These are phyloP conservation scores for Hiodon tergisus DNA, from an alignment of 2,113 vertebrate genomes.

Conservation along the genomic window DNA sequence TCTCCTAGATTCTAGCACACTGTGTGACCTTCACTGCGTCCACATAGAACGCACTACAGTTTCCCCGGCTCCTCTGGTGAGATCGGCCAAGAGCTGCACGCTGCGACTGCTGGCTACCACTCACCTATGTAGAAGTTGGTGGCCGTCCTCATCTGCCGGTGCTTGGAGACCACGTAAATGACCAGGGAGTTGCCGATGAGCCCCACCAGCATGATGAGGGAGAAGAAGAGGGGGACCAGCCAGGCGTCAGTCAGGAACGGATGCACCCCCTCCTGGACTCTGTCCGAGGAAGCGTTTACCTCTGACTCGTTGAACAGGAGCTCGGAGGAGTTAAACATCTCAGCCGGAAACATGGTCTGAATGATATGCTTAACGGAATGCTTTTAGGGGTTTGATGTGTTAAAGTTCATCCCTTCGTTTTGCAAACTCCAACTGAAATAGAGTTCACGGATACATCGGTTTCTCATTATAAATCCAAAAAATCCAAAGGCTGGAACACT, in stretches of 20 bases:
- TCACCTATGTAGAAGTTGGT: constrained; percentile 81
- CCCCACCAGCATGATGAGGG: constrained; percentile 73
- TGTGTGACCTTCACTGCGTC: too few species aligned
- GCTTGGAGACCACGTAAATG: constrained; percentile 73
- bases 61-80: not conserved
- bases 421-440: not conserved
- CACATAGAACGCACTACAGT: not conserved
- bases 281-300: constrained; percentile 46
- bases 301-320: constrained; percentile 48
- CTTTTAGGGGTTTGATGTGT: too few species aligned
- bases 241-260: constrained; percentile 74
- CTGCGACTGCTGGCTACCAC: constrained; percentile 13
- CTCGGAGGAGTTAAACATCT: constrained; percentile 57
- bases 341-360: constrained; percentile 38
- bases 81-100: not conserved
- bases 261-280: constrained; percentile 47
- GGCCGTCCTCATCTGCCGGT: constrained; percentile 74
- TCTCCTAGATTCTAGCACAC: too few species aligned
- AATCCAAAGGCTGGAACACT: not conserved
- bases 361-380: too few species aligned
- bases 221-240: constrained; percentile 74
- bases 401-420: constrained; percentile 2
- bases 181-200: constrained; percentile 73
- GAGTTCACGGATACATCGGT: not conserved
- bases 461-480: not conserved